A percentile compares a stretch with the other conserved stretches of the same genome.
These are phyloP conservation scores for Scyliorhinus canicula DNA, from an alignment of 2,797 vertebrate genomes.

Conservation along the genomic window DNA sequence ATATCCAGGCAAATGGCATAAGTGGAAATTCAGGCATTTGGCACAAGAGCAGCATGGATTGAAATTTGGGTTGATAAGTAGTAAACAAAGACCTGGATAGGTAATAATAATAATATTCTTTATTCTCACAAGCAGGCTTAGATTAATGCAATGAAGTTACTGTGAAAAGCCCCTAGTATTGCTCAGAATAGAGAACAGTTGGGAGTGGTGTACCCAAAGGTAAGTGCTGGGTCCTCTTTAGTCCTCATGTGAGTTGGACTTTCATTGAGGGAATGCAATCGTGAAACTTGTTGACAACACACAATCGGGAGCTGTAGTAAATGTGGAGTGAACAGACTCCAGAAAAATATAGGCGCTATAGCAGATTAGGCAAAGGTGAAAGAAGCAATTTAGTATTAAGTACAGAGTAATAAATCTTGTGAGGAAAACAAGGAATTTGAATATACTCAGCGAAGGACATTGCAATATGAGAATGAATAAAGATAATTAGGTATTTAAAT, in stretches of 20 bases:
- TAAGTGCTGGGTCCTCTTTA: neutral
- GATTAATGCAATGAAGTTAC: too few relatives aligned
- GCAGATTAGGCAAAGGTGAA: neutral
- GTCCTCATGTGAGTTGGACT: neutral
- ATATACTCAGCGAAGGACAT: neutral
- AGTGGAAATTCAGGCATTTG: too few relatives aligned
- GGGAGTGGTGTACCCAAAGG: neutral
- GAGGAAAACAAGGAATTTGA: neutral
- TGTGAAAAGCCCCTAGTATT: too few relatives aligned
- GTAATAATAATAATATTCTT: too few relatives aligned
- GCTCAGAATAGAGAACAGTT: neutral
- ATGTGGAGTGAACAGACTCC: neutral
- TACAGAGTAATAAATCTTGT: neutral
- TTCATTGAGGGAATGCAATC: neutral
- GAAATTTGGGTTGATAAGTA: neutral
- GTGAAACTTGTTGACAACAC: neutral
- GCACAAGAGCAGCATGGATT: neutral
- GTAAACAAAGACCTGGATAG: neutral
- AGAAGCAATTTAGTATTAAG: neutral
- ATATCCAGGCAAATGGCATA: neutral
- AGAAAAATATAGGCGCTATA: neutral
- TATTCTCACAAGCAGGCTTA: too few relatives aligned
- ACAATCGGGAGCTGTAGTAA: neutral
- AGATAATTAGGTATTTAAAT: neutral
- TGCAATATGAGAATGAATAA: neutral